phyloP scores from a whole-genome alignment of 2,888 invertebrate genomes.

The Tipula helvola region DNA sequence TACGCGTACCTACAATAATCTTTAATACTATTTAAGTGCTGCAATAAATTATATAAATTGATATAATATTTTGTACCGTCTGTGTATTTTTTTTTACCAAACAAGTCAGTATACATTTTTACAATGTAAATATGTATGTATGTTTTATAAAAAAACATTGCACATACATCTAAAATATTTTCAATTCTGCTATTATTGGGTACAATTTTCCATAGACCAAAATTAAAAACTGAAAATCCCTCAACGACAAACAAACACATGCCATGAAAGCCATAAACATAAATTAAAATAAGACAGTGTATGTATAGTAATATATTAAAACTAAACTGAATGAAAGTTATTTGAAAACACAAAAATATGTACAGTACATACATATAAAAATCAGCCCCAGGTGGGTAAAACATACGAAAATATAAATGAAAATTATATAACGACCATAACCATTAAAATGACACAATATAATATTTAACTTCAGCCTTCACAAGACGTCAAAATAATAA shows the following conservation, averaged over 20 bases:
- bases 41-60: not conserved
- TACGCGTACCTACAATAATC: not conserved
- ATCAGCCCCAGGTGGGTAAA: not conserved
- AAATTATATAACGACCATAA: not conserved
- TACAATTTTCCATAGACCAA: not conserved
- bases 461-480: not conserved
- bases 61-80: not conserved
- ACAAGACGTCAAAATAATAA: not conserved
- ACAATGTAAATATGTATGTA: not conserved
- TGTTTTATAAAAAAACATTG: not conserved
- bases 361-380: not conserved
- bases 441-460: not conserved
- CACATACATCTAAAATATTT: not conserved
- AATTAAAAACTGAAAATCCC: not conserved
- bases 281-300: not conserved
- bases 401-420: not conserved
- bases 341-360: not conserved
- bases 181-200: not conserved
- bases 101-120: not conserved
- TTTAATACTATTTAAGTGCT: not conserved
- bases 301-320: not conserved
- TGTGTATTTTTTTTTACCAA: not conserved
- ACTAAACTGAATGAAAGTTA: constrained; percentile 4
- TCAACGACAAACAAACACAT: not conserved
- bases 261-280: not conserved